Evolutionary conservation across 2,888 invertebrate genomes (phyloP).

Genomic region (Criorhina ranunculi): DNA sequence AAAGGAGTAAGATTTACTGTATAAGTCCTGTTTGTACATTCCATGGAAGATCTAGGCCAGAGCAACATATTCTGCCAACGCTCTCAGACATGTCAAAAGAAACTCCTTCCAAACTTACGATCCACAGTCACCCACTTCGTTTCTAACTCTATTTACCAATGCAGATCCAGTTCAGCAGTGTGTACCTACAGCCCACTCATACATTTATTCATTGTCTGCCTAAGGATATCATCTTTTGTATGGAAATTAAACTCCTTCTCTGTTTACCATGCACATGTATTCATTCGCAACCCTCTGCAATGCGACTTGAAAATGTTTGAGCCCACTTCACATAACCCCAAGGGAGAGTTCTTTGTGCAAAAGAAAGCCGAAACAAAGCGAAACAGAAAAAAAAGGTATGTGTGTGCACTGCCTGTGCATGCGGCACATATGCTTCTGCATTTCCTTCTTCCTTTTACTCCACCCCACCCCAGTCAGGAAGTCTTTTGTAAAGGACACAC

Average conservation of each 20-base stretch:
- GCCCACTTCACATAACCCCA: constrained; percentile 66
- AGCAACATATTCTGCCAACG: no score
- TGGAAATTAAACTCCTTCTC: constrained; percentile 70
- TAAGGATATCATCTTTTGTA: constrained; percentile 74
- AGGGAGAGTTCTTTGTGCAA: constrained; percentile 39
- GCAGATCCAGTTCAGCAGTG: constrained; percentile 28
- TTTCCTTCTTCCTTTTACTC: constrained; percentile 43
- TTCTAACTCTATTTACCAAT: constrained; percentile 41
- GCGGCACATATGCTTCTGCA: constrained; percentile 51
- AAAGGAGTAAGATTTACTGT: no score
- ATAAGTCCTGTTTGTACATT: no score
- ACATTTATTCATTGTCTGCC: constrained; percentile 70
- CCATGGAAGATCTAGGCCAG: no score
- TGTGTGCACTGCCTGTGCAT: constrained; percentile 23
- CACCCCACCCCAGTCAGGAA: background rate
- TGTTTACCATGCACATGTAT: constrained; percentile 51
- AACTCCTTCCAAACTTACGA: no score
- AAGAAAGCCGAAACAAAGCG: background rate
- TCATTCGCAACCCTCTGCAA: constrained; percentile 60
- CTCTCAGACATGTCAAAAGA: no score
- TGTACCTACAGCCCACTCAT: constrained; percentile 44
- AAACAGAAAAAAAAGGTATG: background rate
- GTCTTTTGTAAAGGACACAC: background rate
- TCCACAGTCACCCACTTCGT: no score
- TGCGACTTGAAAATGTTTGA: constrained; percentile 69